A percentile compares a stretch with the other conserved stretches of the same genome.
These are phyloP conservation scores for Hipposideros armiger DNA, from an alignment of 2,113 vertebrate genomes.

Conservation along the genomic window DNA sequence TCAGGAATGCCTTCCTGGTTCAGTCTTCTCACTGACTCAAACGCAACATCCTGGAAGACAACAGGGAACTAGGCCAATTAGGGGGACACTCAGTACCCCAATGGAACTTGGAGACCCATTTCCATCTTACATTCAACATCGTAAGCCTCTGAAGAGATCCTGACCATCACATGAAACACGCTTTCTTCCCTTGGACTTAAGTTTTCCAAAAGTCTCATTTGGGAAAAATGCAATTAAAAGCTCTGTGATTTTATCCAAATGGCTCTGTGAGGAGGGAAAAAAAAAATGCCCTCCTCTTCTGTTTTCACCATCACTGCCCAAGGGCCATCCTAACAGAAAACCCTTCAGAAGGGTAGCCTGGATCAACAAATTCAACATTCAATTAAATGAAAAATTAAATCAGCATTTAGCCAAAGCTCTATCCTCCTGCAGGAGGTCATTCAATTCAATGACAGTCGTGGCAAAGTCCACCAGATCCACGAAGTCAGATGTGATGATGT, in stretches of 20 bases:
- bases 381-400: conserved; percentile 65
- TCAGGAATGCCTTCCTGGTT: conserved; percentile 15
- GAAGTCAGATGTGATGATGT: conserved; percentile 99
- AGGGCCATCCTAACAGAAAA: conserved; percentile 42
- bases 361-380: conserved; percentile 64
- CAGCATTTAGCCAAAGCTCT: conserved; percentile 82
- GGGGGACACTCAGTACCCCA: background rate
- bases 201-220: conserved; percentile 53
- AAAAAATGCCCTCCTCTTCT: conserved; percentile 17
- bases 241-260: conserved; percentile 48
- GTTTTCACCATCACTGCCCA: conserved; percentile 44
- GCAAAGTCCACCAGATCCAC: conserved; percentile 98
- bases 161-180: background rate
- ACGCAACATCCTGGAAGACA: background rate
- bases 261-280: conserved; percentile 23
- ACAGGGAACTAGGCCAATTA: background rate
- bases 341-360: conserved; percentile 61
- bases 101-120: background rate
- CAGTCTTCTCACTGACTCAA: conserved; percentile 47
- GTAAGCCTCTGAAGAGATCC: background rate
- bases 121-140: background rate
- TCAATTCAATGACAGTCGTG: conserved; percentile 95
- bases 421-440: conserved; percentile 90
- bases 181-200: conserved; percentile 73
- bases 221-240: conserved; percentile 68